phyloP scores from a whole-genome alignment of 1,140 invertebrate species.

The Eumeta japonica region DNA sequence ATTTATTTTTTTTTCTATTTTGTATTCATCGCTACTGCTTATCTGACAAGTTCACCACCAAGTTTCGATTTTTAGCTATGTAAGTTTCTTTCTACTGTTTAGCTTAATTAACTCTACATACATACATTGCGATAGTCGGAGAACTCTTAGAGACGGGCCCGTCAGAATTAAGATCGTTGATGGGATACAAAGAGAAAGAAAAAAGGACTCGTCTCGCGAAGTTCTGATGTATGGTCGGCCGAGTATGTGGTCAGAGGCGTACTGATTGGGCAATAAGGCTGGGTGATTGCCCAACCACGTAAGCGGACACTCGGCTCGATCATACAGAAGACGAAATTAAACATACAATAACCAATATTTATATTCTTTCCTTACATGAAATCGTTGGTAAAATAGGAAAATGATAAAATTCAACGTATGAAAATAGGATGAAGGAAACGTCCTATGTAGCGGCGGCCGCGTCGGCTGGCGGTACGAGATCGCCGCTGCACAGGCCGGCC shows the following conservation, averaged over 20 bases:
- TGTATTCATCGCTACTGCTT: conserved; percentile 42
- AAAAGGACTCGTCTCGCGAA: conserved; percentile 34
- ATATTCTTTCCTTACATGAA: conserved; percentile 41
- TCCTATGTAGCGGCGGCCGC: conserved; percentile 33
- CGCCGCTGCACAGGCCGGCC: conserved; percentile 24
- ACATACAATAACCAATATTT: conserved; percentile 44
- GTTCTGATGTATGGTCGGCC: conserved; percentile 37
- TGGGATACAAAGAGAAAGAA: conserved; percentile 11
- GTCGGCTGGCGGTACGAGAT: conserved; percentile 27
- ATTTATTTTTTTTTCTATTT: conserved; percentile 41
- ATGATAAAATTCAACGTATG: no score
- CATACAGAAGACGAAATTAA: conserved; percentile 34
- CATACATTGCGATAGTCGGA: conserved; percentile 46
- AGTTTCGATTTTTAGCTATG: conserved; percentile 42
- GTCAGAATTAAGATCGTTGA: conserved; percentile 20
- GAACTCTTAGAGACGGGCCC: conserved; percentile 23
- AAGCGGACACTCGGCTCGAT: conserved; percentile 48
- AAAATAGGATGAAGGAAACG: no score
- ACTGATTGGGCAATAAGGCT: conserved; percentile 57
- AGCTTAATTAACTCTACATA: conserved; percentile 54
- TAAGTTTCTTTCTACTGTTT: conserved; percentile 32
- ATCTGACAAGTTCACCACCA: conserved; percentile 57
- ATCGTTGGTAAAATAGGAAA: conserved; percentile 12
- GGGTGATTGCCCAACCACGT: conserved; percentile 56
- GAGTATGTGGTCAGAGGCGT: conserved; percentile 39